These are phyloP conservation scores for Glaucopsyche alexis DNA, from an alignment of 2,888 invertebrate species.

Conservation along the genomic window DNA sequence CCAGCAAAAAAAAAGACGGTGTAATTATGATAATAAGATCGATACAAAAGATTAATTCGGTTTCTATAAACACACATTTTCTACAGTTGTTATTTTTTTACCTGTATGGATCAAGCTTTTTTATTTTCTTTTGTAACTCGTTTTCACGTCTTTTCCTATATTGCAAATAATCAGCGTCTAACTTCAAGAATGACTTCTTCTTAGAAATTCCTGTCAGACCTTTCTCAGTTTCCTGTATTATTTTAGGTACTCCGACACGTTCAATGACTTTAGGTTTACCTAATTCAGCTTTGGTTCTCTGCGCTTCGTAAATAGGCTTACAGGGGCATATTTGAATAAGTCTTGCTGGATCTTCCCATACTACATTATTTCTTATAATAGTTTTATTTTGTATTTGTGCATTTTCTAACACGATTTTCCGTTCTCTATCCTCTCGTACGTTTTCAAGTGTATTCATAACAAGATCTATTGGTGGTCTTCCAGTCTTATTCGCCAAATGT, in stretches of 20 bases:
- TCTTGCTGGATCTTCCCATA: constrained; percentile 60
- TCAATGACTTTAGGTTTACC: constrained; percentile 57
- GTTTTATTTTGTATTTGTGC: constrained; percentile 58
- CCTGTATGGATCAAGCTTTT: constrained; percentile 63
- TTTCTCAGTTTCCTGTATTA: constrained; percentile 58
- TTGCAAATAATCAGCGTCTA: constrained; percentile 52
- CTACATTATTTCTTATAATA: constrained; percentile 48
- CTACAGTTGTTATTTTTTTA: constrained; percentile 38
- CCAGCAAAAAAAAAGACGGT: no score
- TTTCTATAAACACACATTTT: no score
- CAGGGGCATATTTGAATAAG: constrained; percentile 56
- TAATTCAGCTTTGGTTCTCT: constrained; percentile 57
- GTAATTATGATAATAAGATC: no score
- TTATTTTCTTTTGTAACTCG: constrained; percentile 50
- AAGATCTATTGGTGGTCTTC: constrained; percentile 56
- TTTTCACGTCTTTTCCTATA: constrained; percentile 56
- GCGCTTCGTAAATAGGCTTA: constrained; percentile 59
- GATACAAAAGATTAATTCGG: constrained; percentile 2
- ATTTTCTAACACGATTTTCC: constrained; percentile 58
- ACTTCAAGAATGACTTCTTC: constrained; percentile 45
- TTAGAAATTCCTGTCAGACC: constrained; percentile 51
- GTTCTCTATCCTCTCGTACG: constrained; percentile 58
- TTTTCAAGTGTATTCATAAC: constrained; percentile 62
- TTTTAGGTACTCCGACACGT: constrained; percentile 59
- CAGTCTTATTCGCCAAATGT: constrained; percentile 47